Evolutionary conservation across 2,113 vertebrate species (phyloP).

Genomic region (Climacteris rufus): DNA sequence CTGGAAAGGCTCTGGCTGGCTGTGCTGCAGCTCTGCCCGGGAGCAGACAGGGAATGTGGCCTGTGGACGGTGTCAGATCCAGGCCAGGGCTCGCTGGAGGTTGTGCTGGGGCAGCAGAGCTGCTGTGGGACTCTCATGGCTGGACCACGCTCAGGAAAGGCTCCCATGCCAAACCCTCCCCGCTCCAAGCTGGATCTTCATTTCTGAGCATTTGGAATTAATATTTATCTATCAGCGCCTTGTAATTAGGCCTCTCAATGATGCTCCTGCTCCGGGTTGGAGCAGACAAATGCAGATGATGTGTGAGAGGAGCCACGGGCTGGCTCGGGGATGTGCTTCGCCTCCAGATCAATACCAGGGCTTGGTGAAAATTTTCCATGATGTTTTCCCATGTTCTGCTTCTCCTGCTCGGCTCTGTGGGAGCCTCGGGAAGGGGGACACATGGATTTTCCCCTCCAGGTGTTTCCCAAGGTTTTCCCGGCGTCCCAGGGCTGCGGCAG

Average conservation of each 20-base stretch:
- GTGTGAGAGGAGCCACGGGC: neutral
- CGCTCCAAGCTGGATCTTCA: rapidly evolving
- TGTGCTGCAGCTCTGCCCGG: neutral
- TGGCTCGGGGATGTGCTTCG: neutral
- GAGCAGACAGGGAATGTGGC: neutral
- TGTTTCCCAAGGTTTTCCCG: rapidly evolving
- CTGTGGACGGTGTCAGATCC: rapidly evolving
- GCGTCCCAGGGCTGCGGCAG: rapidly evolving
- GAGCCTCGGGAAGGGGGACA: neutral
- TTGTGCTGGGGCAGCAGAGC: neutral
- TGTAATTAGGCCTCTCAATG: neutral
- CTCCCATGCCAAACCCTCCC: neutral
- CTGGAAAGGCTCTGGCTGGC: neutral
- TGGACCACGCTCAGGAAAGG: rapidly evolving
- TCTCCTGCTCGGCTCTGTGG: neutral
- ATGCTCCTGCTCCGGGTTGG: neutral
- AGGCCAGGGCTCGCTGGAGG: rapidly evolving
- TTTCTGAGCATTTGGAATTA: neutral
- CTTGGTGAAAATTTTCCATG: neutral
- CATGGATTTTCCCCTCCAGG: neutral
- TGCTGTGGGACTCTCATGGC: rapidly evolving
- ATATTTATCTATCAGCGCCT: neutral
- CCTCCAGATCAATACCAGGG: neutral
- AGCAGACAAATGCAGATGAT: neutral
- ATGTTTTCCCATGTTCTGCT: neutral